Evolutionary conservation across 1,140 invertebrate genomes (phyloP), one percentile per base, ranked within the genome.

Genomic region (Apocrypta bakeri): DNA sequence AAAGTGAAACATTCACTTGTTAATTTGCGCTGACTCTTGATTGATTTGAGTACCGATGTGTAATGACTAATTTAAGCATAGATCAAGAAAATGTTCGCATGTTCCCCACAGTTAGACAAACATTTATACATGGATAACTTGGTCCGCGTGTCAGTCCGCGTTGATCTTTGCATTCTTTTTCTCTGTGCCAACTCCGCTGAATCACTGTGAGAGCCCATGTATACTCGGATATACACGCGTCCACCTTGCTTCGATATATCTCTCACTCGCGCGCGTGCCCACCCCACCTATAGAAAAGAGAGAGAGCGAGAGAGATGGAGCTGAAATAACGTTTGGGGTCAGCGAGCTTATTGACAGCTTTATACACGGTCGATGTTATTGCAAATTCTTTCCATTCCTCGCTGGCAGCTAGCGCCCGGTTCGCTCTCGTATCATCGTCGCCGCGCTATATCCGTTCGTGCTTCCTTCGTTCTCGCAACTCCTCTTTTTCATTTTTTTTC

Each of bases 291-390:
- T 66, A 66, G 8, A 24, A 2, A 37, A 37, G 33, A 37, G 33
- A 37, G 9, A 66, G n/a, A 24, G 75, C 79, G 76, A 73, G 78
- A 83, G 82, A 83, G 76, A 82, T 81, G 82, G 25, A 61, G 72
- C 69, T 80, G 83, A 87, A 87, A 88, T 88, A 86, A 87, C 85
- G 79, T 87, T 86, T 84, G 86, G 84, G 86, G 87, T 88, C 87
- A 88, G 86, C 84, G 85, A 82, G 84, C 82, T 89, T 88, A 88
- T 88, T 85, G 88, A 89, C 88, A 88, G 86, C 86, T 88, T 88
- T 88, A 89, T 88, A 87, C 79, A 81, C 68, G 82, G 83, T 84
- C 86, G 86, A 86, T 88, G 85, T 88, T 89, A 88, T 88, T 88
- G 86, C 85, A 84, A 88, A 88, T 88, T 87, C 85, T 79, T 79